Conservation (phyloP, 2,888 invertebrate genomes). For the Clistopyga incitator region DNA sequence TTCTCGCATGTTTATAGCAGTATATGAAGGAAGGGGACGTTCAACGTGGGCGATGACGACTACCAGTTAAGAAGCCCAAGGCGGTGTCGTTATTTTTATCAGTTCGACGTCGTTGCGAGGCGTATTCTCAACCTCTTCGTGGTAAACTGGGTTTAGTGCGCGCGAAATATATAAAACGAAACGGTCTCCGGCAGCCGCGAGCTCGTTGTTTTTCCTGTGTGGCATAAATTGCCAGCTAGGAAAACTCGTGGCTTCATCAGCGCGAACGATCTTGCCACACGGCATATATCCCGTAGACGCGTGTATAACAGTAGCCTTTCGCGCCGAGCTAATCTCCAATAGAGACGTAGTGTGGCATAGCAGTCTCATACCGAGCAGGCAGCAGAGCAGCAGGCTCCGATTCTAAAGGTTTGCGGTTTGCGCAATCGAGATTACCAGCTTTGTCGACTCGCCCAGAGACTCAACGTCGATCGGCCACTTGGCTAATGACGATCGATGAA, state of each 20-base stretch:
- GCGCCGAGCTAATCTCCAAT: constrained; percentile 50
- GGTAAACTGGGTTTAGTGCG: constrained; percentile 37
- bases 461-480: constrained; percentile 45
- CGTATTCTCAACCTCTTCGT: constrained; percentile 11
- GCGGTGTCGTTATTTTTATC: constrained; percentile 41
- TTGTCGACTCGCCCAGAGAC: background rate
- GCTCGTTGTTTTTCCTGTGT: constrained; percentile 28
- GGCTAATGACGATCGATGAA: constrained; percentile 50
- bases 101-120: constrained; percentile 17
- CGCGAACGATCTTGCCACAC: constrained; percentile 47
- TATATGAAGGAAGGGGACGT: background rate
- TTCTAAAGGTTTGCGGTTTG: too few relatives aligned
- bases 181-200: constrained; percentile 17
- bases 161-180: constrained; percentile 26
- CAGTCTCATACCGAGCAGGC: too few relatives aligned
- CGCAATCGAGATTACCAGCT: background rate
- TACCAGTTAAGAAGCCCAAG: constrained; percentile 6
- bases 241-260: constrained; percentile 51
- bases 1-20: background rate
- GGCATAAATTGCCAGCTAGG: constrained; percentile 16
- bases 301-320: constrained; percentile 46
- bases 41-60: background rate
- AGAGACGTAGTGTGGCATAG: constrained; percentile 33
- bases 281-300: background rate
- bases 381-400: too few relatives aligned